phyloP scores from a whole-genome alignment of 2,797 vertebrate species.

The Telmatherina bonti region DNA sequence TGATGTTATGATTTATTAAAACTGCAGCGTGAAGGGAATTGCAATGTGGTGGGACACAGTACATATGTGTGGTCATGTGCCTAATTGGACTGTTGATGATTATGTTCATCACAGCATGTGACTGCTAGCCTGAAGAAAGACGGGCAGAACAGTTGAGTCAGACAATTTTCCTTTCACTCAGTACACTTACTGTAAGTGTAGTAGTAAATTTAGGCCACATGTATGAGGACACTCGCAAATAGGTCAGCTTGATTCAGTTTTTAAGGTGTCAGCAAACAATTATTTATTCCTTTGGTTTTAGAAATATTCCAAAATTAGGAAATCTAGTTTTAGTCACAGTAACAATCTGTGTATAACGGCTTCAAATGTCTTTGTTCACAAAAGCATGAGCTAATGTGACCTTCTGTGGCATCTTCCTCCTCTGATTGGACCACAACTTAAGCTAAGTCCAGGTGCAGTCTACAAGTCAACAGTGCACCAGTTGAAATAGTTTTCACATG shows the following conservation, averaged over 20 bases:
- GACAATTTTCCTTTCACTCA: neutral
- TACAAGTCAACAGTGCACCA: neutral
- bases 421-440: neutral
- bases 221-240: neutral
- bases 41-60: conserved; percentile 32
- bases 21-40: conserved; percentile 71
- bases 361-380: neutral
- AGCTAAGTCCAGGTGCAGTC: no score
- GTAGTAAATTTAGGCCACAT: neutral
- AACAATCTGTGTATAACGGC: neutral
- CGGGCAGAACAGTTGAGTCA: conserved; percentile 26
- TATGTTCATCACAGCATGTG: conserved; percentile 17
- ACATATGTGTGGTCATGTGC: conserved; percentile 21
- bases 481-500: neutral
- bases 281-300: neutral
- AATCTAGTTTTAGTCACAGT: neutral
- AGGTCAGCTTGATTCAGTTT: conserved; percentile 1
- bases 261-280: neutral
- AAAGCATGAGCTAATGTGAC: neutral
- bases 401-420: neutral
- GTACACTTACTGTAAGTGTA: neutral
- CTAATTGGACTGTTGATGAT: conserved; percentile 43
- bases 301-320: neutral
- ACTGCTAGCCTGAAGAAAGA: conserved; percentile 34
- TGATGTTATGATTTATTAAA: conserved; percentile 78